Conservation (phyloP, 1,140 invertebrate genomes). For the Sycophaga agraensis region DNA sequence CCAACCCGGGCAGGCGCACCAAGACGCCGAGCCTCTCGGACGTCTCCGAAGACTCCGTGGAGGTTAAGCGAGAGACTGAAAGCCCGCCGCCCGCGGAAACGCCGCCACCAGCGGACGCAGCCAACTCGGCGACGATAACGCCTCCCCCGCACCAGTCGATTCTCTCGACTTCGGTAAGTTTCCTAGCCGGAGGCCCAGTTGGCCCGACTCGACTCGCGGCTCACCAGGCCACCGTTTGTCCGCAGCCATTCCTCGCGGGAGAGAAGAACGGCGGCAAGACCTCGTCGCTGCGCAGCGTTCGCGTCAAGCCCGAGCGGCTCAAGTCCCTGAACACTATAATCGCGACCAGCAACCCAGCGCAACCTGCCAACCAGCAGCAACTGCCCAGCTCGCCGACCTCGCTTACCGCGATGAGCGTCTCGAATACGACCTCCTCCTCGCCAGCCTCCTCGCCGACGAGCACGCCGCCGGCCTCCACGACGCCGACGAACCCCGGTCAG, state of each 20-base stretch:
- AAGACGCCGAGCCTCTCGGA: constrained; percentile 44
- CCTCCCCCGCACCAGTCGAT: constrained; percentile 47
- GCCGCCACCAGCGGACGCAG: constrained; percentile 32
- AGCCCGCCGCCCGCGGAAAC: constrained; percentile 38
- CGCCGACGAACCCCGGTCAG: constrained; percentile 37
- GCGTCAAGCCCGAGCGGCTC: constrained; percentile 63
- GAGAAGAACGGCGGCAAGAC: constrained; percentile 59
- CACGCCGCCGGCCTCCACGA: constrained; percentile 47
- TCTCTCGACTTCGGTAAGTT: constrained; percentile 45
- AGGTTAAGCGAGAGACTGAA: constrained; percentile 48
- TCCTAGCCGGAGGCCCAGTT: too few species aligned
- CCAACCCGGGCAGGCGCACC: constrained; percentile 50
- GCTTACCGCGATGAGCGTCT: neutral
- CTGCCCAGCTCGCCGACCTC: constrained; percentile 38
- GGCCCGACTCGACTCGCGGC: too few species aligned
- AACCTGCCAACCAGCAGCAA: constrained; percentile 38
- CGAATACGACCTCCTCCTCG: constrained; percentile 38
- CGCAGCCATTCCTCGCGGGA: constrained; percentile 45
- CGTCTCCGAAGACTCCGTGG: constrained; percentile 40
- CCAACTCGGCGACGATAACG: constrained; percentile 35
- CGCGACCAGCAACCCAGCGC: constrained; percentile 32
- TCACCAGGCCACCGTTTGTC: neutral
- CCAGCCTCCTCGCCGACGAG: constrained; percentile 45
- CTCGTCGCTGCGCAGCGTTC: constrained; percentile 62
- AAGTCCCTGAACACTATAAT: constrained; percentile 55